Evolutionary conservation across 1,140 invertebrate species (phyloP).

Genomic region (Scaptomyza graminum): DNA sequence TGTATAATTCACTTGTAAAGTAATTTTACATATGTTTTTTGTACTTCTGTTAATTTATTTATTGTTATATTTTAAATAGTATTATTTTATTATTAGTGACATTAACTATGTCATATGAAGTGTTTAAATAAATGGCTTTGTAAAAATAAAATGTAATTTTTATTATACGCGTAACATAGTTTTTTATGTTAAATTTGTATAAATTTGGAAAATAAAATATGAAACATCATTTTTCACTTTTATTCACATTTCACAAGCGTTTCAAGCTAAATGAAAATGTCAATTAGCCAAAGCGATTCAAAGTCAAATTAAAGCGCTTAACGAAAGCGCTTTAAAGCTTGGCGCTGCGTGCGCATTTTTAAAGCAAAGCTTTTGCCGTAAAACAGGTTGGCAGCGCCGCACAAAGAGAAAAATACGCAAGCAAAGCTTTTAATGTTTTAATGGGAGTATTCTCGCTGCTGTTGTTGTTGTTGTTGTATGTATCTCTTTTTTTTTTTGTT

Average conservation of each 20-base stretch:
- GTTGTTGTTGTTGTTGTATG: slow-evolving; percentile 47
- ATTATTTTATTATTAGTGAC: no score
- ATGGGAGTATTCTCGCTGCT: slow-evolving; percentile 23
- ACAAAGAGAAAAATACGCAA: slow-evolving; percentile 9
- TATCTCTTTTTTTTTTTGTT: slow-evolving; percentile 21
- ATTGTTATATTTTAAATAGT: no score
- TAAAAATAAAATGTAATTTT: neutral
- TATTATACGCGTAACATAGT: no score
- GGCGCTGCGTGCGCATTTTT: neutral
- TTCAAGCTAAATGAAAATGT: neutral
- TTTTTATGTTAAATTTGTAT: neutral
- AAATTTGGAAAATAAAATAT: neutral
- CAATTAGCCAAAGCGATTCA: neutral
- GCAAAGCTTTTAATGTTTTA: slow-evolving; percentile 38
- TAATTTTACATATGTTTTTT: no score
- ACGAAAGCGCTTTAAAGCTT: slow-evolving; percentile 13
- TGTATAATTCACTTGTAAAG: no score
- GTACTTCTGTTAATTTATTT: no score
- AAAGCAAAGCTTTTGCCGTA: slow-evolving; percentile 23
- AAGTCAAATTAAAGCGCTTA: slow-evolving; percentile 5
- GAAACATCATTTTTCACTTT: neutral
- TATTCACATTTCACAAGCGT: neutral
- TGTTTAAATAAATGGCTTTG: no score
- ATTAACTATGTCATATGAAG: no score
- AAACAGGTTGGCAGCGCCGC: slow-evolving; percentile 36